phyloP scores from a whole-genome alignment of 2,797 vertebrate species.

The Eleutherodactylus coqui region DNA sequence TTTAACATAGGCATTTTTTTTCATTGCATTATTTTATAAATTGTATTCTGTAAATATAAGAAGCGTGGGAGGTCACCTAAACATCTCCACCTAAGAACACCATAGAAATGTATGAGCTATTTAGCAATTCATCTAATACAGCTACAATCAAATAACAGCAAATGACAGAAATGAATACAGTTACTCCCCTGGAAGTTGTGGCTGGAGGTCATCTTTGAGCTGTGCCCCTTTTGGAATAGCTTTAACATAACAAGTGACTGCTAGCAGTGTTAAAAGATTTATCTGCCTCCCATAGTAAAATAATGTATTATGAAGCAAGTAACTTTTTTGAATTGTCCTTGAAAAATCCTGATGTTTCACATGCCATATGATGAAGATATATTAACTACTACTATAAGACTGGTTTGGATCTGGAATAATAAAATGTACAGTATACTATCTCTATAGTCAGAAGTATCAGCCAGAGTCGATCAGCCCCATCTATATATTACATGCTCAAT shows the following conservation, averaged over 20 bases:
- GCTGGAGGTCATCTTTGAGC: constrained; percentile 47
- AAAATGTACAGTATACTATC: too few species aligned
- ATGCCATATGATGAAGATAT: neutral
- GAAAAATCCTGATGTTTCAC: neutral
- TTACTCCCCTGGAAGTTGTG: neutral
- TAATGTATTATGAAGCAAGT: neutral
- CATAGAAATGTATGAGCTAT: constrained; percentile 46
- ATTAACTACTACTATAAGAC: neutral
- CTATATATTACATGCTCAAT: too few species aligned
- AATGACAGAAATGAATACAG: constrained; percentile 37
- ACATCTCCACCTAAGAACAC: constrained; percentile 42
- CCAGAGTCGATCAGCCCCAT: too few species aligned
- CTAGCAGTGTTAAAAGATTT: constrained; percentile 63
- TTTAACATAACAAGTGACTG: constrained; percentile 59
- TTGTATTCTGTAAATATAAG: constrained; percentile 19
- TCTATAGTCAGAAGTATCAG: too few species aligned
- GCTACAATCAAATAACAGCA: constrained; percentile 42
- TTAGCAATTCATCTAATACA: constrained; percentile 58
- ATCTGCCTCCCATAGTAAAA: constrained; percentile 12
- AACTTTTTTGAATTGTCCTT: neutral
- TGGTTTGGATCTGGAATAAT: neutral
- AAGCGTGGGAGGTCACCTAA: constrained; percentile 48
- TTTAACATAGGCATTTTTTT: constrained; percentile 50
- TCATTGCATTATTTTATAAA: constrained; percentile 60
- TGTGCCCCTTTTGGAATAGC: constrained; percentile 51